These are phyloP conservation scores for Chaetodon auriga DNA, from an alignment of 2,113 vertebrate genomes.

Conservation along the genomic window DNA sequence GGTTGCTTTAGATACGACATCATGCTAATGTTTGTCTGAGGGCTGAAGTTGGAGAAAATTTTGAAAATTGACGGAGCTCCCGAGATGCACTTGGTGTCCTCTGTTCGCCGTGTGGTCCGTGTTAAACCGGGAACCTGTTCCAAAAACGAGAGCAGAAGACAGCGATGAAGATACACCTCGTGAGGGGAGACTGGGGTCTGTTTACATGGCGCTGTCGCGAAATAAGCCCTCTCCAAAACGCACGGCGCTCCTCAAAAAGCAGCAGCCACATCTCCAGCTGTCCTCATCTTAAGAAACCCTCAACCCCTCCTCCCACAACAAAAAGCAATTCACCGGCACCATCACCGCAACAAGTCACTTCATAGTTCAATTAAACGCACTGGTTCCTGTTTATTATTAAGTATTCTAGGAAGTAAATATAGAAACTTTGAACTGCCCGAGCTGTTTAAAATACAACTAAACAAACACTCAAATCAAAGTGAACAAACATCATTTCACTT, in stretches of 20 bases:
- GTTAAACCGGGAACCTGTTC: slow-evolving; percentile 66
- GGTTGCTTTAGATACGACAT: slow-evolving; percentile 99
- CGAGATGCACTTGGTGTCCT: slow-evolving; percentile 66
- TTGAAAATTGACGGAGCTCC: slow-evolving; percentile 77
- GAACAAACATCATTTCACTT: neutral
- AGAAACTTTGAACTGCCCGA: neutral
- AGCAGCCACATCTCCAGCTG: slow-evolving; percentile 79
- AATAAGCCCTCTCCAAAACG: slow-evolving; percentile 67
- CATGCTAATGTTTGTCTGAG: slow-evolving; percentile 96
- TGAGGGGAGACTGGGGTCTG: neutral
- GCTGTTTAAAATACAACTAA: neutral
- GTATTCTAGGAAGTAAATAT: neutral
- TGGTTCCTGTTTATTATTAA: neutral
- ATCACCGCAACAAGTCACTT: slow-evolving; percentile 85
- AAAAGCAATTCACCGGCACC: slow-evolving; percentile 64
- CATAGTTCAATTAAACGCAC: slow-evolving; percentile 7
- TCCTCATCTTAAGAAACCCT: slow-evolving; percentile 36
- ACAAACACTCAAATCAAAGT: neutral
- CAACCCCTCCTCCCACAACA: slow-evolving; percentile 44
- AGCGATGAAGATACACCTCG: slow-evolving; percentile 8
- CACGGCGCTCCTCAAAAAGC: slow-evolving; percentile 82
- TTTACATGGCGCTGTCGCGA: slow-evolving; percentile 25
- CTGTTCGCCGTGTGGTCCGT: slow-evolving; percentile 47
- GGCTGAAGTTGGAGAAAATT: slow-evolving; percentile 87
- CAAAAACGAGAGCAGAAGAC: slow-evolving; percentile 29